These are phyloP conservation scores for Myotis brandtii DNA, from an alignment of 2,113 vertebrate species.

Conservation along the genomic window DNA sequence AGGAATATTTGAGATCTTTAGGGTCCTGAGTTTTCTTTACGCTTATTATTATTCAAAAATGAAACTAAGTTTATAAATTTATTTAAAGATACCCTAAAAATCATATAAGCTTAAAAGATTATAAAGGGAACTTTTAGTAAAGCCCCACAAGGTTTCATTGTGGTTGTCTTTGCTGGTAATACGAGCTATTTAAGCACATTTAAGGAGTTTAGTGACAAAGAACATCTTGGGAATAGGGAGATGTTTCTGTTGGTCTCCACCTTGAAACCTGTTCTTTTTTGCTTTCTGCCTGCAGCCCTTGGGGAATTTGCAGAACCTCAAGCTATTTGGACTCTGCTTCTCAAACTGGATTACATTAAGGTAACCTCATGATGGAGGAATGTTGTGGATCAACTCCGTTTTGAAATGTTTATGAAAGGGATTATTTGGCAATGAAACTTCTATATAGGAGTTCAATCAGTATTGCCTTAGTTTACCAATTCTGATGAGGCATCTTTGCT, in stretches of 20 bases:
- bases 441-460: background rate
- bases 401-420: slow-evolving; percentile 44
- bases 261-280: background rate
- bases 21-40: background rate
- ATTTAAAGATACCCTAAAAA: slow-evolving; percentile 9
- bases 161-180: background rate
- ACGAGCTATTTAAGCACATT: background rate
- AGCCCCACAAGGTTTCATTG: background rate
- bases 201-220: background rate
- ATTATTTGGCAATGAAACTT: slow-evolving; percentile 19
- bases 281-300: background rate
- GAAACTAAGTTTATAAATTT: background rate
- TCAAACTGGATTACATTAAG: slow-evolving; percentile 25
- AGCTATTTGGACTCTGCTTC: slow-evolving; percentile 39
- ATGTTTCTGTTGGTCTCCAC: background rate
- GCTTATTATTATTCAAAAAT: background rate
- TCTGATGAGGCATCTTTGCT: background rate
- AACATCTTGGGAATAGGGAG: background rate
- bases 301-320: background rate
- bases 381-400: slow-evolving; percentile 43
- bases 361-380: background rate
- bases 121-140: background rate
- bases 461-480: background rate
- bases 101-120: background rate
- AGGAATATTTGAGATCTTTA: slow-evolving; percentile 7